These are phyloP conservation scores for Syncerus caffer DNA, from an alignment of 2,797 vertebrate genomes.

Conservation along the genomic window DNA sequence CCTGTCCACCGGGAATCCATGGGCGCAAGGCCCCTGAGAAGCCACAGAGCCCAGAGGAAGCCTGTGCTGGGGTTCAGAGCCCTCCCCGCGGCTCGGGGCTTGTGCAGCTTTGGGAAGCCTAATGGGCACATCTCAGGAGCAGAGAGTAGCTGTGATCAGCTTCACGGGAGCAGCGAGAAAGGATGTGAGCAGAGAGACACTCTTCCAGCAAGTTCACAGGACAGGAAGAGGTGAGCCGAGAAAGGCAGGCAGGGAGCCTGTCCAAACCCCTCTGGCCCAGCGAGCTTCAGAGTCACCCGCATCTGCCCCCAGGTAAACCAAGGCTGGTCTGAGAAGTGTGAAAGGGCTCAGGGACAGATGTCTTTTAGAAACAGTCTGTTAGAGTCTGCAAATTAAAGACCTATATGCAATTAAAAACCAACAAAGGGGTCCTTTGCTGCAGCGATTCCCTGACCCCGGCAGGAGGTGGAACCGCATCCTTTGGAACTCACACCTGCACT, in stretches of 20 bases:
- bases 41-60: not conserved
- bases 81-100: fast-evolving
- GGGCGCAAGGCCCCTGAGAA: fast-evolving
- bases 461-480: fast-evolving
- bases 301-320: fast-evolving
- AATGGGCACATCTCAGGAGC: fast-evolving
- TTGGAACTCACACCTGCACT: fast-evolving
- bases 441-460: fast-evolving
- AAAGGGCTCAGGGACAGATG: not conserved
- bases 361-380: fast-evolving
- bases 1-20: fast-evolving
- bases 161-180: fast-evolving
- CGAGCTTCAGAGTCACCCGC: fast-evolving
- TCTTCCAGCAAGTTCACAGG: fast-evolving
- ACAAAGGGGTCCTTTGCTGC: fast-evolving
- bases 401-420: fast-evolving
- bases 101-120: fast-evolving
- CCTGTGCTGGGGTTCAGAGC: not conserved
- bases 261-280: fast-evolving
- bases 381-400: fast-evolving
- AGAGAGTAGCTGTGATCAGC: not conserved
- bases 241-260: fast-evolving
- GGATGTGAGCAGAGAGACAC: fast-evolving
- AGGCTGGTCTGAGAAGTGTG: fast-evolving
- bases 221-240: fast-evolving